These are phyloP conservation scores for Athene noctua DNA, from an alignment of 2,113 vertebrate genomes.

Conservation along the genomic window DNA sequence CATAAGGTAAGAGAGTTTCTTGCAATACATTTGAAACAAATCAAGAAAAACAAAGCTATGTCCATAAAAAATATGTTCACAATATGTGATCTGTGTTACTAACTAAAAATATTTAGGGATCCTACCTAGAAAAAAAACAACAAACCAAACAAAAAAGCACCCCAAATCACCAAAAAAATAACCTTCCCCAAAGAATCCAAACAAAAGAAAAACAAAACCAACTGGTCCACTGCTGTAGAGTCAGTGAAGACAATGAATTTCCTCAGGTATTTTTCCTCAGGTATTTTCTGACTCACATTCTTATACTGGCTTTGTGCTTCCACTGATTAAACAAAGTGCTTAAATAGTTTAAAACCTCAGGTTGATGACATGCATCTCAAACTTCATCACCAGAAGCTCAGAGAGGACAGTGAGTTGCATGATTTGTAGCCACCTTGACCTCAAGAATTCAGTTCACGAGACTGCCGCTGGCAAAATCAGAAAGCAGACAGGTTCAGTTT, in stretches of 20 bases:
- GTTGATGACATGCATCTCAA: neutral
- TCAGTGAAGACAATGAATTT: neutral
- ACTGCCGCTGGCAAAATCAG: neutral
- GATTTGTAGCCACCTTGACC: neutral
- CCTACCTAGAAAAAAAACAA: neutral
- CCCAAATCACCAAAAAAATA: neutral
- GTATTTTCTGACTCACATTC: neutral
- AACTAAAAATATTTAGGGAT: neutral
- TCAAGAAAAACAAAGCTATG: neutral
- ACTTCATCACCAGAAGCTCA: neutral
- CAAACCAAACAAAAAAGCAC: neutral
- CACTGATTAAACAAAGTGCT: neutral
- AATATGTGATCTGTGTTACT: neutral
- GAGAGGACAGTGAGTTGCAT: neutral
- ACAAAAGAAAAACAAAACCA: neutral
- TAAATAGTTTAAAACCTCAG: neutral
- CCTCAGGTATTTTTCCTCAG: neutral
- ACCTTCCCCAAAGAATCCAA: too few species aligned
- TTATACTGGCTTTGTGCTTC: neutral
- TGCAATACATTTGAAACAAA: neutral
- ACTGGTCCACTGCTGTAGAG: neutral
- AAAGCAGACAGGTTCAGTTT: neutral
- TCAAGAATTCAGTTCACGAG: neutral
- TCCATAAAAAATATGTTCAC: neutral
- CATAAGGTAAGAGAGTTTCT: neutral